A percentile compares a stretch with the other conserved stretches of the same genome.
Conservation (phyloP, 2,888 invertebrate species). For the Drosophila testacea region DNA sequence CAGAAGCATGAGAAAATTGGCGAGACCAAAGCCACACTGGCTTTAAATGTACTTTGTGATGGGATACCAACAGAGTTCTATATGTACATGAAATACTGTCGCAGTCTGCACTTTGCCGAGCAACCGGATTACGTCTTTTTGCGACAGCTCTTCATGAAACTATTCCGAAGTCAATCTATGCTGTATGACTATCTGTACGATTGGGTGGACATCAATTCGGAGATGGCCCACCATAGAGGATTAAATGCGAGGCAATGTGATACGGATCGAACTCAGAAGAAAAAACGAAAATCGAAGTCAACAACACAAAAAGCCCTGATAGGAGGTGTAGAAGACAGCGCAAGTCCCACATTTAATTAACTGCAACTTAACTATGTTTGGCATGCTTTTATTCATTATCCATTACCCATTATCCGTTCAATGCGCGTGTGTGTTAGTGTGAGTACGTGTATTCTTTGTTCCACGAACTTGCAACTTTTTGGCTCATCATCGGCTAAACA, state of each 20-base stretch:
- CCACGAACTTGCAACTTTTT: constrained; percentile 16
- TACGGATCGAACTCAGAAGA: constrained; percentile 1
- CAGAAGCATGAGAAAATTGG: constrained; percentile 67
- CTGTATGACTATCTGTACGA: constrained; percentile 54
- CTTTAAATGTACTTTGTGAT: constrained; percentile 45
- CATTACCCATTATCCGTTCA: background rate
- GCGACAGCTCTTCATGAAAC: constrained; percentile 49
- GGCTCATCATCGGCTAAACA: constrained; percentile 13
- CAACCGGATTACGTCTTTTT: constrained; percentile 64
- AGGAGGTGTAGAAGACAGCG: background rate
- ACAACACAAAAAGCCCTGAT: background rate
- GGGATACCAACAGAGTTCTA: constrained; percentile 57
- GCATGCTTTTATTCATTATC: constrained; percentile 13
- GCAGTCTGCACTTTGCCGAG: constrained; percentile 54
- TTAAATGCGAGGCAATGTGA: background rate
- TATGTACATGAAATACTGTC: constrained; percentile 66
- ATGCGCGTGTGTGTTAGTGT: constrained; percentile 12
- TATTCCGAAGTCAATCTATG: constrained; percentile 39
- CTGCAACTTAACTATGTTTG: constrained; percentile 31
- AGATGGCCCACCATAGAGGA: constrained; percentile 1
- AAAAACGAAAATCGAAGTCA: background rate
- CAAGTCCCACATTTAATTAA: constrained; percentile 41
- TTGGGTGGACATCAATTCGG: constrained; percentile 48
- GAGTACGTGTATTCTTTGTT: constrained; percentile 33
- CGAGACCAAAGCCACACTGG: constrained; percentile 47